Percentiles rank a stretch among this genome's conserved stretches.
Evolutionary conservation across 2,797 vertebrate species (phyloP).

Genomic region (Parauchenoglanis punctatus): DNA sequence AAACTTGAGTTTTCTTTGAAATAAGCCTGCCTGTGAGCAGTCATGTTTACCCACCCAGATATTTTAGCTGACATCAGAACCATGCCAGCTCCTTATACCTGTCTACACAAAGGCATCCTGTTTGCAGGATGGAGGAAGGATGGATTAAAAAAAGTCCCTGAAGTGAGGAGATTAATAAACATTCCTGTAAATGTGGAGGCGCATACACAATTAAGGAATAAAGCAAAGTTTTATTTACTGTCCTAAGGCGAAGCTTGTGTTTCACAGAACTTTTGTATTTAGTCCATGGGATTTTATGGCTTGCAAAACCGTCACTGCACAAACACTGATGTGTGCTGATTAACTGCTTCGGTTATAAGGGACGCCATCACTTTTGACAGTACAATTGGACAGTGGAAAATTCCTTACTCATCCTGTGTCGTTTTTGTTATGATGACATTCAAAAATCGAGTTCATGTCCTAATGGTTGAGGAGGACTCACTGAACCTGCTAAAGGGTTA

Average conservation of each 20-base stretch:
- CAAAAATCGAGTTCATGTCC: background rate
- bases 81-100: constrained; percentile 43
- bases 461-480: background rate
- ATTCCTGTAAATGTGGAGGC: constrained; percentile 48
- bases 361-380: background rate
- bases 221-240: constrained; percentile 43
- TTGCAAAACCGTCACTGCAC: background rate
- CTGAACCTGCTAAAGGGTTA: background rate
- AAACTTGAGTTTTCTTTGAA: constrained; percentile 55
- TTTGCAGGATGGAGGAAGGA: constrained; percentile 32
- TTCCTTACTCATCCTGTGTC: background rate
- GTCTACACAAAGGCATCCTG: constrained; percentile 52
- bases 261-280: background rate
- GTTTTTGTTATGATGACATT: constrained; percentile 2
- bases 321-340: background rate
- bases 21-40: constrained; percentile 40
- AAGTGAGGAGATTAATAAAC: constrained; percentile 50
- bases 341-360: background rate
- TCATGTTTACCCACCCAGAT: constrained; percentile 55
- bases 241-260: constrained; percentile 13
- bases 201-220: constrained; percentile 30
- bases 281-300: background rate
- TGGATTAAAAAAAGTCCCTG: constrained; percentile 19
- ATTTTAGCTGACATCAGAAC: constrained; percentile 56
- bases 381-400: background rate